Conservation (phyloP, 1,140 invertebrate species). For the Zaprionus capensis region DNA sequence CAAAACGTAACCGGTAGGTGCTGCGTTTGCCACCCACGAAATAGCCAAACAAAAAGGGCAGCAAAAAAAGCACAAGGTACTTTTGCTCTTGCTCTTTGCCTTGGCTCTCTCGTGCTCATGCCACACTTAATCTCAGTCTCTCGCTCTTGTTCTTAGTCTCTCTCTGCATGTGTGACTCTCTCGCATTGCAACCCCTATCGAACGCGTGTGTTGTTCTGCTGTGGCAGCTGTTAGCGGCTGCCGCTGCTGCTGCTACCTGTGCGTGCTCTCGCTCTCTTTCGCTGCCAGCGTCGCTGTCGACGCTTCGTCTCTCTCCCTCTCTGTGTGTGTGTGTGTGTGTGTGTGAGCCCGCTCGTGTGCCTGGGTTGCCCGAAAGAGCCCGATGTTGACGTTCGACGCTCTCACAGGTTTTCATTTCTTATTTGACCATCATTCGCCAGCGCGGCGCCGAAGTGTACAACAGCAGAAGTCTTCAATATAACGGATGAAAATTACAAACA, state of each 20-base stretch:
- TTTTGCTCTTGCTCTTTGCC: constrained; percentile 50
- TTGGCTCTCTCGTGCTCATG: constrained; percentile 7
- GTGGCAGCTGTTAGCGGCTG: constrained; percentile 12
- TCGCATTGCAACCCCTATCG: constrained; percentile 42
- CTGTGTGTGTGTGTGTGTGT: constrained; percentile 41
- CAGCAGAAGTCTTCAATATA: constrained; percentile 60
- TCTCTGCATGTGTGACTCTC: constrained; percentile 4
- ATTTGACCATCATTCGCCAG: constrained; percentile 76
- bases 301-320: constrained; percentile 24
- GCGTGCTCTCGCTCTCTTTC: constrained; percentile 23
- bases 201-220: constrained; percentile 38
- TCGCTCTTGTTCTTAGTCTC: constrained; percentile 7
- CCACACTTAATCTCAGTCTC: neutral
- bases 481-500: constrained; percentile 46
- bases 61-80: constrained; percentile 42
- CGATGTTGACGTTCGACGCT: constrained; percentile 41
- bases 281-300: constrained; percentile 5
- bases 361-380: constrained; percentile 14
- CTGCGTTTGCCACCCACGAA: constrained; percentile 47
- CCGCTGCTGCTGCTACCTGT: constrained; percentile 8
- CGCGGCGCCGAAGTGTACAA: constrained; percentile 68
- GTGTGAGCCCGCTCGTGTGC: constrained; percentile 27
- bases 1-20: constrained; percentile 47
- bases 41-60: constrained; percentile 53
- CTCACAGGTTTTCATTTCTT: constrained; percentile 74